phyloP scores from a whole-genome alignment of 1,140 invertebrate species.

The Eciton burchellii region DNA sequence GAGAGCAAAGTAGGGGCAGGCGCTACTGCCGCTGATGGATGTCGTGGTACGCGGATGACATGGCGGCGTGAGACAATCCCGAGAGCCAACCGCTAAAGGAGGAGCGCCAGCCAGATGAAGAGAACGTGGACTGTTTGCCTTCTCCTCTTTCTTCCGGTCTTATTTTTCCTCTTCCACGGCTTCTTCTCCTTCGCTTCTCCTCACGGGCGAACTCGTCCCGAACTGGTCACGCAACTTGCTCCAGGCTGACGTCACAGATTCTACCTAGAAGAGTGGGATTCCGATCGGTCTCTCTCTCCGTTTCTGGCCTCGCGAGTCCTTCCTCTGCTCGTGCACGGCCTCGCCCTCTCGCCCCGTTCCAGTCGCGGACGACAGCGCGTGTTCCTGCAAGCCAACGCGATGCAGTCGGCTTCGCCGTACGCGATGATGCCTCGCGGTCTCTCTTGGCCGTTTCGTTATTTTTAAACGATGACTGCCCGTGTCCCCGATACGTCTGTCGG shows the following conservation, averaged over 20 bases:
- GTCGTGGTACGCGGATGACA: slow-evolving; percentile 19
- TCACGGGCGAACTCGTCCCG: slow-evolving; percentile 66
- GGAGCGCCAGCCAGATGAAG: slow-evolving; percentile 40
- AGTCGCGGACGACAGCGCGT: slow-evolving; percentile 33
- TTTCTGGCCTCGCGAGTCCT: slow-evolving; percentile 55
- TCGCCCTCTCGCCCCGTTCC: slow-evolving; percentile 55
- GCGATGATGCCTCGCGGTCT: slow-evolving; percentile 20
- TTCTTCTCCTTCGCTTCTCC: slow-evolving; percentile 40
- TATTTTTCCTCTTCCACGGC: background rate
- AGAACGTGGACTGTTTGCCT: slow-evolving; percentile 30
- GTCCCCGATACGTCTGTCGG: slow-evolving; percentile 46
- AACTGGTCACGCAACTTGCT: slow-evolving; percentile 81
- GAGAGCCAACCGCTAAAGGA: slow-evolving; percentile 65
- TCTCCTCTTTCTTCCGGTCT: slow-evolving; percentile 48
- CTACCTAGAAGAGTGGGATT: slow-evolving; percentile 79
- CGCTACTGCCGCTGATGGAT: slow-evolving; percentile 39
- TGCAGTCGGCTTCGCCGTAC: slow-evolving; percentile 20
- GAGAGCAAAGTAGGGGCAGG: slow-evolving; percentile 4
- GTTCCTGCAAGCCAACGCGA: slow-evolving; percentile 59
- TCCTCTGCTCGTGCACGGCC: slow-evolving; percentile 17
- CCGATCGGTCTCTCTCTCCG: slow-evolving; percentile 72
- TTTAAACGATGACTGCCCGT: slow-evolving; percentile 64
- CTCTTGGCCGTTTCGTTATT: slow-evolving; percentile 55
- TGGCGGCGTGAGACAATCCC: slow-evolving; percentile 49
- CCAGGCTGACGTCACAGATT: slow-evolving; percentile 80